Base-by-base conservation (phyloP, 2,888 invertebrate genomes). In the Tipula helvola region DNA sequence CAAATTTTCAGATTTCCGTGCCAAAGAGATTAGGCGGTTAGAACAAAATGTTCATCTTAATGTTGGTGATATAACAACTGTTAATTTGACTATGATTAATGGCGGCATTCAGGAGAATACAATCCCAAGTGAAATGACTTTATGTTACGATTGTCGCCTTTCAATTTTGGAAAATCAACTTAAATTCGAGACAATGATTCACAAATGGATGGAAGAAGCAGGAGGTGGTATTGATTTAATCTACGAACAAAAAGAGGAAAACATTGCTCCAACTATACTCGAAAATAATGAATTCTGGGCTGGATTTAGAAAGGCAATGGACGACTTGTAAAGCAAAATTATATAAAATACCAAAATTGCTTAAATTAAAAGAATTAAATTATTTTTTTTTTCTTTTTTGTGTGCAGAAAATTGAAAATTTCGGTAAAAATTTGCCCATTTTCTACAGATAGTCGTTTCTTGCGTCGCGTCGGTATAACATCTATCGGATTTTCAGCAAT, bases 401-500 rank as follows among this genome's bases (percentile, higher is more conserved):
- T n/a, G 39, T 86, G 39, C 90, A 93, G 93, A 36, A 18, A 71
- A 28, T 71, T 28, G 18, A 71, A 71, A 71, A 71, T 71, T 71
- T 4, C 18, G 3, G 71, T 71, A 4, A 28, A 10, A 71, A 12
- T 71, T 28, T 8, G 8, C 28, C 10, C 8, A 12, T 96, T 95
- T 7, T 96, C 95, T 10, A 96, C 96, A 0, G 97, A 97, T 90
- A 94, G 95, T 89, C 93, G 96, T 18, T 96, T 92, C 90, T 89
- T 96, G 13, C 93, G 96, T 89, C 91, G 91, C 89, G 90, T 93
- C 57, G 97, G 96, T 10, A 93, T 96, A 87, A 96, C 96, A 1
- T 97, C 97, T 0, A 92, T 99, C 87, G 97, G 98, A 16, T 98
- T 99, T 92, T 97, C 97, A 0, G 98, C 98, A 0, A 96, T 98